Conservation (phyloP, 2,888 invertebrate species). For the Xestia rhomboidea region DNA sequence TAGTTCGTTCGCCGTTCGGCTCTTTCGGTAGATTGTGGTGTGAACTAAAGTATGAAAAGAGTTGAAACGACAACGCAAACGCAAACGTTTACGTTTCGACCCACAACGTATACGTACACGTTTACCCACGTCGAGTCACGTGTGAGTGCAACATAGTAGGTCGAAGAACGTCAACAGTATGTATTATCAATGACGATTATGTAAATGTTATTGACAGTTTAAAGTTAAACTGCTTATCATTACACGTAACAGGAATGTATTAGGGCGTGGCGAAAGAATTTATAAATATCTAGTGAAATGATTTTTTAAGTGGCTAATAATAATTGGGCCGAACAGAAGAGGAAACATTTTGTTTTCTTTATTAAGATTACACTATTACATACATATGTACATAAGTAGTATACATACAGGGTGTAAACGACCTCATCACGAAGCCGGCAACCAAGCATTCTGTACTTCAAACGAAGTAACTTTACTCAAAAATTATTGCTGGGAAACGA, state of each 20-base stretch:
- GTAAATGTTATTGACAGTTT: conserved; percentile 36
- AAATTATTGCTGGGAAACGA: too few relatives aligned
- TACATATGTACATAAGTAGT: too few relatives aligned
- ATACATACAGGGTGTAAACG: too few relatives aligned
- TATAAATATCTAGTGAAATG: background rate
- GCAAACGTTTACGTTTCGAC: background rate
- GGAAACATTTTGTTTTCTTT: background rate
- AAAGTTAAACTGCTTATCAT: conserved; percentile 19
- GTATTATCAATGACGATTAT: conserved; percentile 18
- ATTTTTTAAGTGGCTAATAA: background rate
- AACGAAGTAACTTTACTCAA: too few relatives aligned
- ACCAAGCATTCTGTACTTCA: too few relatives aligned
- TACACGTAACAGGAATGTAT: conserved; percentile 14
- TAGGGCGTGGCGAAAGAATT: background rate
- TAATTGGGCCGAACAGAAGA: background rate
- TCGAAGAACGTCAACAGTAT: background rate
- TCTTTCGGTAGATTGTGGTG: too few relatives aligned
- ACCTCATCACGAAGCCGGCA: too few relatives aligned
- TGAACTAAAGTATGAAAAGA: too few relatives aligned
- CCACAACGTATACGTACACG: background rate
- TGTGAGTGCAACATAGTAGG: background rate
- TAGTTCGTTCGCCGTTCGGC: too few relatives aligned
- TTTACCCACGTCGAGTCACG: background rate
- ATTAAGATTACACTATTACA: too few relatives aligned
- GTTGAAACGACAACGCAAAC: background rate